Evolutionary conservation across 2,888 invertebrate genomes (phyloP).

Genomic region (Flabesymbios commensalis): DNA sequence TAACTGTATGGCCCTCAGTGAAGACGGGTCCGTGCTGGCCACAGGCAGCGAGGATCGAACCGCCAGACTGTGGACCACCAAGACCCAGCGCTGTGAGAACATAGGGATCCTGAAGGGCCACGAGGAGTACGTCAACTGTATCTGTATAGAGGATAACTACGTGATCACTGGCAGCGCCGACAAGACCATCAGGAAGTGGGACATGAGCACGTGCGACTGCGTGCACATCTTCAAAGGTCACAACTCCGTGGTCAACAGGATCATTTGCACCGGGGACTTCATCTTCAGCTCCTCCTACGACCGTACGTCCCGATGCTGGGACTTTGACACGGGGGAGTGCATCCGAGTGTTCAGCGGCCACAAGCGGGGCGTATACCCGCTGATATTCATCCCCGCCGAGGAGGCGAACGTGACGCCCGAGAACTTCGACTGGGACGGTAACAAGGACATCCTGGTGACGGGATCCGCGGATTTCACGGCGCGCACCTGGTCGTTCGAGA

Average conservation of each 20-base stretch:
- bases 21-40: conserved; percentile 63
- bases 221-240: conserved; percentile 62
- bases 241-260: conserved; percentile 61
- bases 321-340: conserved; percentile 62
- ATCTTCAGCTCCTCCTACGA: conserved; percentile 60
- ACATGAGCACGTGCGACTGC: conserved; percentile 64
- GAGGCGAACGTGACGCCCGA: conserved; percentile 35
- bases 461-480: conserved; percentile 61
- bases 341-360: conserved; percentile 62
- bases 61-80: conserved; percentile 63
- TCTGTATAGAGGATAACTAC: conserved; percentile 62
- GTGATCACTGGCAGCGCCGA: conserved; percentile 65
- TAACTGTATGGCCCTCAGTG: conserved; percentile 64
- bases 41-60: conserved; percentile 65
- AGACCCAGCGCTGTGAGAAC: conserved; percentile 62
- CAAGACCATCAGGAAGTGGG: conserved; percentile 64
- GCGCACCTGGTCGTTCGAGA: conserved; percentile 60
- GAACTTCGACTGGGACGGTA: conserved; percentile 45
- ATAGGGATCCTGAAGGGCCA: conserved; percentile 63
- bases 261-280: conserved; percentile 63
- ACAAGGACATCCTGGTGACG: conserved; percentile 57
- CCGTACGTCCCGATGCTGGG: conserved; percentile 62
- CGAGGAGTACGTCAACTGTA: conserved; percentile 63
- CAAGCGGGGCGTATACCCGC: conserved; percentile 63
- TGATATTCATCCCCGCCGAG: conserved; percentile 63